Evolutionary conservation across 2,113 vertebrate genomes (phyloP), one percentile per base, ranked within the genome.

Genomic region (Microtus ochrogaster): DNA sequence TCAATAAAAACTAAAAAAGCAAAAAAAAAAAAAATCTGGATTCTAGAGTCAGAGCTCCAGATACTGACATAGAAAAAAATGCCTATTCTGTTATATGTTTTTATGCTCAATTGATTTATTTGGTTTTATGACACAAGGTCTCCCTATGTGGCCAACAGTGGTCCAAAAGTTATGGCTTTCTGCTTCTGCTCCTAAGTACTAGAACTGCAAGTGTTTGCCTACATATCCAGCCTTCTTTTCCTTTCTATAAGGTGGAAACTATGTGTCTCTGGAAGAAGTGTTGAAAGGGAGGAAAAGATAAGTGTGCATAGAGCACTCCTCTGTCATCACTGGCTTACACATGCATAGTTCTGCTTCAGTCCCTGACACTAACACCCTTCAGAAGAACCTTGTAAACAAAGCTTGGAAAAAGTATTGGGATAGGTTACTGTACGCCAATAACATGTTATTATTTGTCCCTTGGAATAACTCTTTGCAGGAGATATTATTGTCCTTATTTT

Each of bases 351-450:
- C 52, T 89, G 26, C 10, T 76, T 92, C 36, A 44, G 22, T 90
- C n/a, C 83, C 77, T 91, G 49, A 91, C 19, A 92, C 55, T 58
- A 95, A 87, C n/a, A 90, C n/a, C 78, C 39, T n/a, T 70, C 39
- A 47, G 94, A 74, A 85, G 39, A 3, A 16, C 14, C 77, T 41
- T 82, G 24, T 17, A n/a, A 85, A 82, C 44, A 81, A 93, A 87
- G 30, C 47, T 68, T 84, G 41, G 73, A 7, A 30, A 22, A n/a
- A 87, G 39, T 7, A 14, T 8, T 58, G 22, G 33, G 13, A 68
- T 88, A 14, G 55, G 41, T 74, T 68, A n/a, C 55, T 86, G 82
- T 41, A 70, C 92, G 89, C 49, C 26, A 88, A 65, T n/a, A 49
- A 73, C n/a, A 72, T 68, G 21, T 92, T 87, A 77, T 91, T 74